These are phyloP conservation scores for Cyanoliseus patagonus DNA, from an alignment of 2,113 vertebrate species.

Conservation along the genomic window DNA sequence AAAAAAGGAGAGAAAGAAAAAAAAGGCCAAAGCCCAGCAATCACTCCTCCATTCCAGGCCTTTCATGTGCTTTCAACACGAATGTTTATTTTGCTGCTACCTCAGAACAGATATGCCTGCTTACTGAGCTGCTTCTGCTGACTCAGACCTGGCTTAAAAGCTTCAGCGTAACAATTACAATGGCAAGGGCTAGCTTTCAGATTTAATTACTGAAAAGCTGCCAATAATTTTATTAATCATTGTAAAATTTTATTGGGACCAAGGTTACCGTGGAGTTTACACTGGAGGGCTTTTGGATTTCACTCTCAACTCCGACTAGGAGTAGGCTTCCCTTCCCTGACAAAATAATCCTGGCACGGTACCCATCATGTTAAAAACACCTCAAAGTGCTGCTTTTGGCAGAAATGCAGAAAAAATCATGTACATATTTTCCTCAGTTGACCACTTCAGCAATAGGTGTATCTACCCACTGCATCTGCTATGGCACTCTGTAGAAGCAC, in stretches of 20 bases:
- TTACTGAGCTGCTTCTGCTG: conserved; percentile 41
- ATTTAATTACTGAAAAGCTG: conserved; percentile 14
- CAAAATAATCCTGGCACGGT: neutral
- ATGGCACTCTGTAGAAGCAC: neutral
- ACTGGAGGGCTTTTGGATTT: neutral
- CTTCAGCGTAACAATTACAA: neutral
- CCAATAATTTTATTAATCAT: neutral
- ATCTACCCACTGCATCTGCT: neutral
- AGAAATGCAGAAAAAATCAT: neutral
- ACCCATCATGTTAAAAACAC: neutral
- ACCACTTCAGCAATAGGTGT: neutral
- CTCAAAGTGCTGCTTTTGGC: neutral
- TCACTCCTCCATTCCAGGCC: neutral
- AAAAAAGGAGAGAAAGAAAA: neutral
- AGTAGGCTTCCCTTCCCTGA: neutral
- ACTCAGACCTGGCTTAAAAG: conserved; percentile 33
- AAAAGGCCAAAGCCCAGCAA: neutral
- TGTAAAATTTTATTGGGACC: neutral
- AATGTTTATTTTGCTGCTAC: conserved; percentile 57
- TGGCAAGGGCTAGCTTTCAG: neutral
- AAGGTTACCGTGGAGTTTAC: neutral
- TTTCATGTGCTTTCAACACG: conserved; percentile 31
- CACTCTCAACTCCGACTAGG: neutral
- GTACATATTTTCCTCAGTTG: neutral
- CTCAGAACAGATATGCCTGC: conserved; percentile 1